phyloP scores from a whole-genome alignment of 2,888 invertebrate genomes.

The Oeneis ivallda region DNA sequence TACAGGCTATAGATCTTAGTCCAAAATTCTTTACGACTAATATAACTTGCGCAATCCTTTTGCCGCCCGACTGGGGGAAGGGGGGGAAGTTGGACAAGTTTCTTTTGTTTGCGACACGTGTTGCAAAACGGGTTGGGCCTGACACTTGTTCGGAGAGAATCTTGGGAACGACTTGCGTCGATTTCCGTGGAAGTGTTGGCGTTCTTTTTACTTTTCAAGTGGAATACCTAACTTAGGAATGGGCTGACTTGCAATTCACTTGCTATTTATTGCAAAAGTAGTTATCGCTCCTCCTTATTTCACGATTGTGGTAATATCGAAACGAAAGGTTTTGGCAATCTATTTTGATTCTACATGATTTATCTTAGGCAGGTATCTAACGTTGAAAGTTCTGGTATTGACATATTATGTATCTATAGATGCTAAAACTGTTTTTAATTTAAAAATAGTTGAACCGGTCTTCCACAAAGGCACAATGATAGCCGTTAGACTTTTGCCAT shows the following conservation, averaged over 20 bases:
- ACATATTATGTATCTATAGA: neutral
- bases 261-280: constrained; percentile 10
- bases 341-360: neutral
- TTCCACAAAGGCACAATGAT: too few relatives aligned
- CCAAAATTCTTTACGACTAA: constrained; percentile 79
- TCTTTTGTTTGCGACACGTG: constrained; percentile 80
- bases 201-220: constrained; percentile 55
- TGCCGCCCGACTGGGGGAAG: constrained; percentile 57
- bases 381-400: neutral
- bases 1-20: constrained; percentile 78
- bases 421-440: too few relatives aligned
- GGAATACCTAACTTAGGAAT: constrained; percentile 41
- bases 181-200: constrained; percentile 54
- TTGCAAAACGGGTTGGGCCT: constrained; percentile 76
- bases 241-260: constrained; percentile 8
- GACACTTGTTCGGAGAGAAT: constrained; percentile 70
- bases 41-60: constrained; percentile 81
- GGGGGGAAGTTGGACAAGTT: constrained; percentile 64
- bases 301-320: neutral
- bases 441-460: too few relatives aligned
- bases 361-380: neutral
- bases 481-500: too few relatives aligned
- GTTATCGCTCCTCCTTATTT: neutral
- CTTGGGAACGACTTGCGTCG: constrained; percentile 59
- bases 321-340: neutral